Evolutionary conservation across 30 jellyfish, hydroid and myxozoan genomes (phyloP).

Genomic region (Cassiopea andromeda): DNA sequence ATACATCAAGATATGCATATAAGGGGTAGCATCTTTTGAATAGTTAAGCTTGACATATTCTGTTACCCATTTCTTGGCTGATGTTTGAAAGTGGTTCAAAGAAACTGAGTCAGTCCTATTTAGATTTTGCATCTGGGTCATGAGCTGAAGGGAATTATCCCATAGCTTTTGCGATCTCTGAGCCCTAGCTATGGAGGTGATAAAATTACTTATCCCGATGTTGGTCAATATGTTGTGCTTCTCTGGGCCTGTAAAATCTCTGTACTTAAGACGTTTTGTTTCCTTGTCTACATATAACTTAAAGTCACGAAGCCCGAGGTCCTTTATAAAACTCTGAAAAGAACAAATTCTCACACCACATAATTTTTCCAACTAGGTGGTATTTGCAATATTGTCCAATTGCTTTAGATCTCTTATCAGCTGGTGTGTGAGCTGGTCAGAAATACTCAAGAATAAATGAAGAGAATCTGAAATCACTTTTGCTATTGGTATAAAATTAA

Average conservation of each 20-base stretch:
- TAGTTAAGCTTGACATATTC: background rate
- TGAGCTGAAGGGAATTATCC: background rate
- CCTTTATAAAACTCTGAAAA: too few relatives aligned
- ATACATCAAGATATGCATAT: background rate
- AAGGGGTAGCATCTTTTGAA: constrained; percentile 1
- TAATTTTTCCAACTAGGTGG: too few relatives aligned
- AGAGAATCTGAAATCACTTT: background rate
- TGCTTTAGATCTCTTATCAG: background rate
- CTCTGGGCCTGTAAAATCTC: background rate
- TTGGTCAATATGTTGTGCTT: background rate
- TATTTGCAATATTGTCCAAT: background rate
- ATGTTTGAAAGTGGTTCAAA: background rate
- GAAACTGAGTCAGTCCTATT: background rate
- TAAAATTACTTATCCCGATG: background rate
- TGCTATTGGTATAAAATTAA: background rate
- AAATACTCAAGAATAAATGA: background rate
- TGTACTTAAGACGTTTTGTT: background rate
- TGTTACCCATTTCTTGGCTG: background rate
- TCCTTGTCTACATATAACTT: background rate
- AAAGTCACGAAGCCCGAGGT: too few relatives aligned
- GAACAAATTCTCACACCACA: too few relatives aligned
- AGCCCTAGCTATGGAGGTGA: background rate
- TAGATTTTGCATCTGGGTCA: background rate
- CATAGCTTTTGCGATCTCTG: background rate
- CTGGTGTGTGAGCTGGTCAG: constrained; percentile 9